phyloP scores from a whole-genome alignment of 2,888 invertebrate genomes.

The Apamea sordens region DNA sequence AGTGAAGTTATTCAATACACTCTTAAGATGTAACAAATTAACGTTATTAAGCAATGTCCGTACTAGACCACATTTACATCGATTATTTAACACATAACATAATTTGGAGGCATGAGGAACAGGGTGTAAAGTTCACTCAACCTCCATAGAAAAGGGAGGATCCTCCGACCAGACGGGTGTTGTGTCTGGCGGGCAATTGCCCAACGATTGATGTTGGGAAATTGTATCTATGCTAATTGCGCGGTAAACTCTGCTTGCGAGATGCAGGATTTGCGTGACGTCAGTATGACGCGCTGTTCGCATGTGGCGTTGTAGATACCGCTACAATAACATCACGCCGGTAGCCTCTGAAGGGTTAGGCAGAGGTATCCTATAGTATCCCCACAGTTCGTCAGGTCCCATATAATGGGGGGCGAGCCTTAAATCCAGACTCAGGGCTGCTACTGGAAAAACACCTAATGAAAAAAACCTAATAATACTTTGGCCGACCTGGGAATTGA shows the following conservation, averaged over 20 bases:
- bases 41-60: neutral
- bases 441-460: neutral
- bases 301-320: too few relatives aligned
- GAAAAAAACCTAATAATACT: neutral
- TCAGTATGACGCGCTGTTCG: too few relatives aligned
- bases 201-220: too few relatives aligned
- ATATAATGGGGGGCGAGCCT: neutral
- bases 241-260: too few relatives aligned
- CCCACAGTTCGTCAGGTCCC: neutral
- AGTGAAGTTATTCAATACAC: neutral
- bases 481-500: neutral
- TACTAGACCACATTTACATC: neutral
- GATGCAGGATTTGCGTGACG: too few relatives aligned
- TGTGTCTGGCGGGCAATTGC: too few relatives aligned
- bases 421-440: neutral
- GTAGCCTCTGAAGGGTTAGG: neutral
- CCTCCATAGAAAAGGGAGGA: too few relatives aligned
- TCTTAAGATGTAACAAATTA: neutral
- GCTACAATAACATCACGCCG: neutral
- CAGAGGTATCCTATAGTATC: neutral
- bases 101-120: too few relatives aligned
- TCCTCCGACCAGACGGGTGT: too few relatives aligned
- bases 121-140: too few relatives aligned
- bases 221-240: too few relatives aligned
- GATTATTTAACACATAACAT: neutral